A percentile compares a stretch with the other conserved stretches of the same genome.
Evolutionary conservation across 2,113 vertebrate species (phyloP).

Genomic region (Nettapus auritus): DNA sequence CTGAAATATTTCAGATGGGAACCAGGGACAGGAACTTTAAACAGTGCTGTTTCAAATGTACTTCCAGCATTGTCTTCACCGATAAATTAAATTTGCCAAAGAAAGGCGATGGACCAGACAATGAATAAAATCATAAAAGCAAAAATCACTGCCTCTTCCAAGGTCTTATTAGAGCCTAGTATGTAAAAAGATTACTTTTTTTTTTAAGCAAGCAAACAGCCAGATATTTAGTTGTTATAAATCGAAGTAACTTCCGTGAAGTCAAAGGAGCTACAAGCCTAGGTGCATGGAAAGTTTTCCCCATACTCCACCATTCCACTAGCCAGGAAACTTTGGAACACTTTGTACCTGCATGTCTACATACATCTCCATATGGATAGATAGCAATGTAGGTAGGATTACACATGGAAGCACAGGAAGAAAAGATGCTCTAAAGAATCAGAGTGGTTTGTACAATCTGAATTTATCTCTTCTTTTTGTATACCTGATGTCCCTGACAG

Average conservation of each 20-base stretch:
- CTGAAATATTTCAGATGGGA: background rate
- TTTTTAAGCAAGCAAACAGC: background rate
- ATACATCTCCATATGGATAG: background rate
- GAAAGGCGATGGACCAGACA: background rate
- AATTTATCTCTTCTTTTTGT: background rate
- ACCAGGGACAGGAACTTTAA: background rate
- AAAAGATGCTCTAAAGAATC: background rate
- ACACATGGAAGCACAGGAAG: background rate
- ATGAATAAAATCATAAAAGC: background rate
- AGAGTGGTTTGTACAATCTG: background rate
- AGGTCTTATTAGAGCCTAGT: background rate
- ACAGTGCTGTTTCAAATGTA: background rate
- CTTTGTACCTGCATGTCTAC: background rate
- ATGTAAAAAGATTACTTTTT: background rate
- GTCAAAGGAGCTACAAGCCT: background rate
- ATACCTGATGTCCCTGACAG: background rate
- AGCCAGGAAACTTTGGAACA: background rate
- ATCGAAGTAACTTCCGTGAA: background rate
- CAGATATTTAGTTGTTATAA: background rate
- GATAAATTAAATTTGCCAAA: background rate
- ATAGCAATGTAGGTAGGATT: background rate
- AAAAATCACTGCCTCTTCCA: background rate
- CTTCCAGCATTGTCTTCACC: background rate
- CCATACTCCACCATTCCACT: background rate
- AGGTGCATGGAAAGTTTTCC: fast-evolving